phyloP scores from a whole-genome alignment of 1,140 invertebrate genomes.

The Panagrolaimus sp. region DNA sequence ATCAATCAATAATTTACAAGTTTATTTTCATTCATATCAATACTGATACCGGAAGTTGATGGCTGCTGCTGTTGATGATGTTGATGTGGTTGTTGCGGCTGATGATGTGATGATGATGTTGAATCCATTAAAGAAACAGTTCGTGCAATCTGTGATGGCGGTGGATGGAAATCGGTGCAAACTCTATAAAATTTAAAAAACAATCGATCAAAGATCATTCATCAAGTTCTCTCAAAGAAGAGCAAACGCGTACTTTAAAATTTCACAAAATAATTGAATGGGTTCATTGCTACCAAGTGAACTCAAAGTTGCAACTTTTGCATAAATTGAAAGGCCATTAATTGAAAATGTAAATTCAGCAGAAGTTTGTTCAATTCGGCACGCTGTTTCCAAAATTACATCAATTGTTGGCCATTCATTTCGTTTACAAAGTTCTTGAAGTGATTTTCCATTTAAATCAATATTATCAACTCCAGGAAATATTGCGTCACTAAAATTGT shows the following conservation, averaged over 20 bases:
- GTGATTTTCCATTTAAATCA: not conserved
- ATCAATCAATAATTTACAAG: not conserved
- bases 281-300: not conserved
- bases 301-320: not conserved
- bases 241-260: not conserved
- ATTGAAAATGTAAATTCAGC: not conserved
- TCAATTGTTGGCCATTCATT: conserved; percentile 10
- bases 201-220: no score
- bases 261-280: not conserved
- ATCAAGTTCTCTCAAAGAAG: no score
- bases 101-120: not conserved
- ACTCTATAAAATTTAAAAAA: no score
- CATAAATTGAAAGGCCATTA: not conserved
- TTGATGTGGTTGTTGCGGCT: not conserved
- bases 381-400: not conserved
- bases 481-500: not conserved
- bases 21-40: conserved; percentile 5
- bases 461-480: not conserved
- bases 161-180: no score
- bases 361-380: not conserved
- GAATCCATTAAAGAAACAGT: not conserved
- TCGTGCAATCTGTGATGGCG: not conserved
- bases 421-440: conserved; percentile 11
- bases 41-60: not conserved
- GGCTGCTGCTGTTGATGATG: not conserved